phyloP scores from a whole-genome alignment of 1,140 invertebrate species.

The Lamellibrachia luymesi region DNA sequence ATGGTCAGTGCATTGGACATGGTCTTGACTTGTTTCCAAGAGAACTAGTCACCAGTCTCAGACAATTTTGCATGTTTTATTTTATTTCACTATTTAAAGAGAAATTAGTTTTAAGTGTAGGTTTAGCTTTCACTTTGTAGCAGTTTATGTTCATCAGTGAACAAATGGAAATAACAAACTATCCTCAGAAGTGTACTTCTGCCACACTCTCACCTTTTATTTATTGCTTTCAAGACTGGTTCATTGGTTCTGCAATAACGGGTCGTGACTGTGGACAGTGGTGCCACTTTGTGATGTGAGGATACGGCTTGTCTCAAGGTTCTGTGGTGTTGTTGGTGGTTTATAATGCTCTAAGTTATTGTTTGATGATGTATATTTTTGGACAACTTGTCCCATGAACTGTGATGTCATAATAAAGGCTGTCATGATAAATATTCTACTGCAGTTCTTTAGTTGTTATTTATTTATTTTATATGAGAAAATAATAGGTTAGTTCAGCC shows the following conservation, averaged over 20 bases:
- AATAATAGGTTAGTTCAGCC: not conserved
- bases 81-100: too few relatives aligned
- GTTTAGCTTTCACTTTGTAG: not conserved
- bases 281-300: not conserved
- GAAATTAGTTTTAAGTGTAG: not conserved
- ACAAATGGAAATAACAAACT: not conserved
- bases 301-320: not conserved
- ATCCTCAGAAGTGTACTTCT: not conserved
- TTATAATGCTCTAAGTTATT: not conserved
- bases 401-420: not conserved
- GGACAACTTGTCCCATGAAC: not conserved
- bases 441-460: not conserved
- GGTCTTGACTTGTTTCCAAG: not conserved
- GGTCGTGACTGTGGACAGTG: not conserved
- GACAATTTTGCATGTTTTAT: not conserved
- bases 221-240: not conserved
- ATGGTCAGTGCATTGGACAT: not conserved
- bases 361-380: conserved; percentile 1
- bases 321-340: not conserved
- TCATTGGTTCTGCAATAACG: not conserved
- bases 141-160: not conserved
- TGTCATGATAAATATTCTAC: not conserved
- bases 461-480: not conserved
- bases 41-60: not conserved
- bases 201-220: not conserved